Percentiles rank a stretch among this genome's conserved stretches.
Conservation (phyloP, 37 sponge, comb jelly and placozoan genomes). For the Ianthella basta region DNA sequence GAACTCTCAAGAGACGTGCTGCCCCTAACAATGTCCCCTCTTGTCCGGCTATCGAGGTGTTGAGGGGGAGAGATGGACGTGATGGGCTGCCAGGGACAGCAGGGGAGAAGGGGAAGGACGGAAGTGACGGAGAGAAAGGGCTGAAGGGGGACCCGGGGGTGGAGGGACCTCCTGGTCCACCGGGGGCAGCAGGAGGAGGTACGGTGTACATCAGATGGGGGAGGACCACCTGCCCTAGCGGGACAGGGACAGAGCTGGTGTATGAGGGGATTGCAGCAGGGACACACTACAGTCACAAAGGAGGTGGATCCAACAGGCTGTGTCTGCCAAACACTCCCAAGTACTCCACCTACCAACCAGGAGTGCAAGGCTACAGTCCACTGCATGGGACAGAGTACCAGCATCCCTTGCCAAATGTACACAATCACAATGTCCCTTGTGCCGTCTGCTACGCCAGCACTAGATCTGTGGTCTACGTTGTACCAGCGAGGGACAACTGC, state of each 20-base stretch:
- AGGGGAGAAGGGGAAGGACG: conserved; percentile 23
- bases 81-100: conserved; percentile 20
- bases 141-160: conserved; percentile 24
- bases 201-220: conserved; percentile 58
- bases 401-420: conserved; percentile 2
- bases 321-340: conserved; percentile 46
- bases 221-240: conserved; percentile 36
- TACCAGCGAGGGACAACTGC: conserved; percentile 51
- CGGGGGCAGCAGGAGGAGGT: conserved; percentile 34
- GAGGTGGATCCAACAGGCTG: conserved; percentile 57
- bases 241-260: conserved; percentile 43
- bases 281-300: conserved; percentile 11
- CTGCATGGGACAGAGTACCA: conserved; percentile 21
- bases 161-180: conserved; percentile 32
- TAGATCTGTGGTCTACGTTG: conserved; percentile 30
- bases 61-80: conserved; percentile 37
- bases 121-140: conserved; percentile 24
- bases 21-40: neutral
- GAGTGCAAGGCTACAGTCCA: conserved; percentile 23
- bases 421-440: conserved; percentile 25
- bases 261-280: conserved; percentile 17
- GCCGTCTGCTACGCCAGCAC: conserved; percentile 40
- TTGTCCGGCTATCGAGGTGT: conserved; percentile 12
- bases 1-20: neutral
- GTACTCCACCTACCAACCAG: conserved; percentile 2